Evolutionary conservation across 1,140 invertebrate genomes (phyloP), one percentile per base, ranked within the genome.

Genomic region (Dendrolimus punctatus): DNA sequence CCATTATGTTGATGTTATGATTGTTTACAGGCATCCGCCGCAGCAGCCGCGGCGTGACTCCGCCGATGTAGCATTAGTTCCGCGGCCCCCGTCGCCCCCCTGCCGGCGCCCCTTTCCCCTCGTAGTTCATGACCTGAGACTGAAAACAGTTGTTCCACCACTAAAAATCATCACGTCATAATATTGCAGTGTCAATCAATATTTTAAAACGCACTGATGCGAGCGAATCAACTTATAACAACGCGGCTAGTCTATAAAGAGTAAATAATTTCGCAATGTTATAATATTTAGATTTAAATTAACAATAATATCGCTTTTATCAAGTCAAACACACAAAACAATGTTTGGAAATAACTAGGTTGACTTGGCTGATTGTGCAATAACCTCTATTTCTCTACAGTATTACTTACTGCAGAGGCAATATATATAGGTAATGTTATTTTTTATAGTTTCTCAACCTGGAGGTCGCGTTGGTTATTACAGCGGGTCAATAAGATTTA

Each of bases 31-130:
- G 44, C 40, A 23, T 10, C 10, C n/a, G 23, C 38, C 23, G 10
- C 51, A 49, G 37, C 64, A 53, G 45, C 41, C 47, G 8, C 58
- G 70, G 2, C 66, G 71, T 23, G 57, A 62, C 4, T 73, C 75
- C 2, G 58, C 64, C 5, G 66, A 64, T 8, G 56, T 56, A 9
- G 39, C 44, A 10, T 6, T 47, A 5, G 9, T 51, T 0, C 40
- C 57, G 6, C 71, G 64, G 0, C 40, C 65, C 6, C 42, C 57
- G 0, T 49, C 73, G 0, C 68, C 68, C 8, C 66, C 71, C 0
- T 85, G 81, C 55, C 74, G 81, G 42, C 76, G 66, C 1, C 77
- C 77, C 44, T 81, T 81, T 65, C 79, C 81, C 0, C 66, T 82
- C 7, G 71, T 68, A 0, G 79, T 85, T 0, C 79, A 82, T 68